Evolutionary conservation across 2,888 invertebrate genomes (phyloP), one percentile per base, ranked within the genome.

Genomic region (Scaptodrosophila latifasciaeformis): DNA sequence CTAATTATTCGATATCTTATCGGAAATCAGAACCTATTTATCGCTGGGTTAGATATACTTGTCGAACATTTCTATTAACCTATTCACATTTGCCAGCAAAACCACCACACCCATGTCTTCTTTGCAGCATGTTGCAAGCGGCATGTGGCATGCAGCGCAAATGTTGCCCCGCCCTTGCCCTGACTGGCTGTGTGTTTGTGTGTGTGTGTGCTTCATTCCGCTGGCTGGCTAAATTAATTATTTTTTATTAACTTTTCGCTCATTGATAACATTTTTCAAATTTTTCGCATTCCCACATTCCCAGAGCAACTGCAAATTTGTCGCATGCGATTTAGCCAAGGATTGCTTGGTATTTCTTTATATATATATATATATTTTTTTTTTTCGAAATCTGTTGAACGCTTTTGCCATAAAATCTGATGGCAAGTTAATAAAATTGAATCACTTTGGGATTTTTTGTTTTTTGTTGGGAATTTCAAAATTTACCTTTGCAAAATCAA

Each of bases 241-340:
- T 79, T 77, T 76, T 76, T 76, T 76, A 76, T 76, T 79, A 76
- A 76, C 76, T 76, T 79, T 76, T 78, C 76, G 70, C 68, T 67
- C 78, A 75, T 78, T 78, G 78, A 75, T 75, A 76, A 75, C 63
- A 75, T 75, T 66, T 75, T 78, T 75, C 74, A 75, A 75, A 75
- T 78, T 65, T 62, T 47, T 75, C 59, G 37, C 68, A 70, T 64
- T 59, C 62, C 49, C 67, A 50, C 54, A 54, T 35, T 29, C n/a
- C 15, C n/a, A 13, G 19, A 29, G 31, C 63, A 60, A 53, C 56
- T 44, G 59, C 60, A 70, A 72, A 78, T 78, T 75, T 78, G 74
- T 75, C 78, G 78, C 78, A 70, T 70, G 70, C 63, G 59, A 78
- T 71, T 71, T 75, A 69, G 55, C 69, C 67, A 57, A 60, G 54